Conservation (phyloP, 2,797 vertebrate species). For the Tympanoctomys barrerae region DNA sequence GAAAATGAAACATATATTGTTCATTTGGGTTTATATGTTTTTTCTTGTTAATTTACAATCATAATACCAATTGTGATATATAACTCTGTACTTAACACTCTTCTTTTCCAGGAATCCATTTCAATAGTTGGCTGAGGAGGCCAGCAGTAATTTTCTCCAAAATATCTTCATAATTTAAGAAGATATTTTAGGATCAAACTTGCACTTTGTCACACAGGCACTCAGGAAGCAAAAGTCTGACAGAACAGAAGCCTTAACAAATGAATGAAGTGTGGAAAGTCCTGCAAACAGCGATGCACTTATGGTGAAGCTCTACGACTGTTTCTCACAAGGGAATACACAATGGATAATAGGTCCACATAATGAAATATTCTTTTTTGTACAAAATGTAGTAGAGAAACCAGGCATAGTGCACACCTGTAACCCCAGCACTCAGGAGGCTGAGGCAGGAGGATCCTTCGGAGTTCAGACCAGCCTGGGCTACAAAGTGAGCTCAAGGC, state of each 20-base stretch:
- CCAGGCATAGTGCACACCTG: too few relatives aligned
- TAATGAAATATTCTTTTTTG: neutral
- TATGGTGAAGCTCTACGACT: neutral
- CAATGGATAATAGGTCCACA: neutral
- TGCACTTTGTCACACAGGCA: neutral
- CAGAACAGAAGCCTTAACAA: neutral
- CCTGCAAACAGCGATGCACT: neutral
- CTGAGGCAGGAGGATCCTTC: too few relatives aligned
- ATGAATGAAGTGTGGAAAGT: neutral
- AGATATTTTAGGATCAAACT: neutral
- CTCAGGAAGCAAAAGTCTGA: neutral
- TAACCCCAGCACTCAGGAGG: too few relatives aligned
- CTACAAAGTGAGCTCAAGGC: too few relatives aligned
- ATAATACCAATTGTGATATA: neutral
- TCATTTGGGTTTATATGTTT: neutral
- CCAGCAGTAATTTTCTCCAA: neutral
- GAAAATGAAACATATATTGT: fast-evolving
- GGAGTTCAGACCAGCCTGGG: too few relatives aligned
- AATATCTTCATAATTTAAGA: neutral
- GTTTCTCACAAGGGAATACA: neutral
- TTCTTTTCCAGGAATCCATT: neutral
- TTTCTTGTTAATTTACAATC: neutral
- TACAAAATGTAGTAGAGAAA: neutral
- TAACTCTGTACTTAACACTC: neutral
- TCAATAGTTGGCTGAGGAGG: neutral